Base-by-base conservation (phyloP, 1,140 invertebrate genomes). In the Heliothis virescens region DNA sequence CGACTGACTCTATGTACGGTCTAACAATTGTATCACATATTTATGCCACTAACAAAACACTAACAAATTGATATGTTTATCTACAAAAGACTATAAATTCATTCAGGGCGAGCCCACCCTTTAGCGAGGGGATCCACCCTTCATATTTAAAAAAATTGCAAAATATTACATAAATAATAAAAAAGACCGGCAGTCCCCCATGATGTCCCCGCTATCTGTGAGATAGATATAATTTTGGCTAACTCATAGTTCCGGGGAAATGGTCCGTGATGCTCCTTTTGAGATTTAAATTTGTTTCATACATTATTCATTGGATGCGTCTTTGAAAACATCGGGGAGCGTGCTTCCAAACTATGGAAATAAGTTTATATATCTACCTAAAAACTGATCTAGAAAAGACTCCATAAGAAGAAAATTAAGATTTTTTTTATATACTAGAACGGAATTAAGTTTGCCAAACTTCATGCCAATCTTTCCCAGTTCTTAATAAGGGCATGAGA, bases 31-130 rank as follows among this genome's bases (percentile, higher is more conserved):
- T 89, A 92, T 83, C 89, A 91, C 89, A 91, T 91, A 94, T 89
- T 91, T 90, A 92, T 89, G 85, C 80, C 85, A 81, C 86, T 89
- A 90, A 94, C 93, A 94, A 94, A 94, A 90, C 90, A 93, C 90
- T 84, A 94, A 94, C 92, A 94, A 94, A 94, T 94, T 94, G 92
- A 94, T 94, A 94, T 94, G 93, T 94, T 94, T 94, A 94, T 94
- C 93, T 94, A 94, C 92, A 93, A 90, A 90, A 89, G 84, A 91
- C 91, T 90, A 94, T 93, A 94, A 94, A 94, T 89, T 94, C 91
- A 92, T 92, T 93, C 89, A 89, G 72, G 71, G 69, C 85, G 79
- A 82, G 89, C 92, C 91, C 92, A 94, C 92, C 93, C 93, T 94
- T 94, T 94, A 92, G 84, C 81, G 80, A 88, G 85, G 92, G 93